Percentiles rank a stretch among this genome's conserved stretches.
These are phyloP conservation scores for Lacerta agilis DNA, from an alignment of 2,797 vertebrate species.

Conservation along the genomic window DNA sequence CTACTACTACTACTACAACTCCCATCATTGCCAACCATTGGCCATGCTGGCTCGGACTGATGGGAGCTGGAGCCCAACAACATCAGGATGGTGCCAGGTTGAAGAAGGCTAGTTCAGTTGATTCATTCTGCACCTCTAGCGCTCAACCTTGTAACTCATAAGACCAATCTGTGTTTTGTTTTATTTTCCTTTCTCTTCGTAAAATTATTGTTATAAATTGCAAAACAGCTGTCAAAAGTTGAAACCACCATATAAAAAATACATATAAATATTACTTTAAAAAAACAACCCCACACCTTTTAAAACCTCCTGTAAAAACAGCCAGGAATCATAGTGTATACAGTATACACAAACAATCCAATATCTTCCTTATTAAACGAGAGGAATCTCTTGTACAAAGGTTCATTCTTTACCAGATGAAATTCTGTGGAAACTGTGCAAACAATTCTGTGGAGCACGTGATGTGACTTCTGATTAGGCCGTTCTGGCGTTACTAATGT, in stretches of 20 bases:
- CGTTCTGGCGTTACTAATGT: neutral
- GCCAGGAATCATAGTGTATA: neutral
- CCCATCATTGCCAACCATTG: too few relatives aligned
- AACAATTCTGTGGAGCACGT: neutral
- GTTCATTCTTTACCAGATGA: neutral
- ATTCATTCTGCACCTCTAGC: neutral
- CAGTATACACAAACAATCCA: neutral
- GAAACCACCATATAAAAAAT: neutral
- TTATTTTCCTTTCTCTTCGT: neutral
- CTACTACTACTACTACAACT: too few relatives aligned
- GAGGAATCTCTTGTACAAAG: neutral
- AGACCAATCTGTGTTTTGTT: neutral
- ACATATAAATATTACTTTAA: neutral
- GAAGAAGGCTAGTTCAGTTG: too few relatives aligned
- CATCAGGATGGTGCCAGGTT: too few relatives aligned
- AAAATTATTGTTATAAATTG: neutral
- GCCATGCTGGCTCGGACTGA: too few relatives aligned
- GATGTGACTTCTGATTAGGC: neutral
- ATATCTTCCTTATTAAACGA: neutral
- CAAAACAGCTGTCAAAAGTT: neutral
- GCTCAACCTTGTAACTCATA: neutral
- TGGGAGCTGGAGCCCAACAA: too few relatives aligned
- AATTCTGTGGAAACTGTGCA: neutral
- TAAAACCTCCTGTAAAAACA: neutral
- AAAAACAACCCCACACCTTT: neutral